phyloP scores from a whole-genome alignment of 2,797 vertebrate species.

The Gymnothorax javanicus region DNA sequence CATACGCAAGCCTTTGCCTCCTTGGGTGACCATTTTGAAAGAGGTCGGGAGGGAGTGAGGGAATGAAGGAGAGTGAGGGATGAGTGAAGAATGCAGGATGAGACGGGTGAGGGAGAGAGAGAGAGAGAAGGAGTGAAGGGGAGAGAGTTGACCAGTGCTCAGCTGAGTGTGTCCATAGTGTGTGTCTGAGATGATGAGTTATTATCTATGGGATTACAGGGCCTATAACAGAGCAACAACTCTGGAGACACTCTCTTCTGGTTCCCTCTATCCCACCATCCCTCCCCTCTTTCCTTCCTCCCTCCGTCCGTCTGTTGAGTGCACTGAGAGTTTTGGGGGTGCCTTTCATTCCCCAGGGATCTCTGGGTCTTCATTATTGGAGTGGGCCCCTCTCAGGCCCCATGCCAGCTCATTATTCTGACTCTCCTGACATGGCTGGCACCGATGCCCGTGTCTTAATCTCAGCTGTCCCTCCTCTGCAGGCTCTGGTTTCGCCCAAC shows the following conservation, averaged over 20 bases:
- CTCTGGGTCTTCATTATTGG: slow-evolving; percentile 48
- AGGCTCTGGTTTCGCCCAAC: not conserved
- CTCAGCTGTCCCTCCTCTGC: not conserved
- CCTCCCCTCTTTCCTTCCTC: slow-evolving; percentile 35
- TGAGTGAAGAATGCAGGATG: not conserved
- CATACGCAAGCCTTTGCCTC: not conserved
- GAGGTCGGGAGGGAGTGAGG: too few species aligned
- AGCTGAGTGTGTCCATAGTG: not conserved
- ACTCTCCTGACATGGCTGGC: not conserved
- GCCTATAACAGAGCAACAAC: slow-evolving; percentile 34
- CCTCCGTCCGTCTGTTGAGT: slow-evolving; percentile 47
- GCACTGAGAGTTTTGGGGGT: slow-evolving; percentile 35
- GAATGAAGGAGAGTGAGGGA: too few species aligned
- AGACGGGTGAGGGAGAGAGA: too few species aligned
- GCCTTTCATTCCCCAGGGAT: slow-evolving; percentile 47
- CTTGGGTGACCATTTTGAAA: not conserved
- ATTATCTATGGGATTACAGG: slow-evolving; percentile 41
- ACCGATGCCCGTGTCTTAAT: not conserved
- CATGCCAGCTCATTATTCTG: not conserved
- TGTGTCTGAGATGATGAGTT: not conserved
- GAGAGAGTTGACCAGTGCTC: not conserved
- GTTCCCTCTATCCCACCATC: slow-evolving; percentile 41
- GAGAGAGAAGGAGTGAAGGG: not conserved
- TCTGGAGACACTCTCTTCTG: slow-evolving; percentile 33
- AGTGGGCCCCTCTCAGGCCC: not conserved